phyloP scores from a whole-genome alignment of 2,888 invertebrate species.

The Tethea ocularis region DNA sequence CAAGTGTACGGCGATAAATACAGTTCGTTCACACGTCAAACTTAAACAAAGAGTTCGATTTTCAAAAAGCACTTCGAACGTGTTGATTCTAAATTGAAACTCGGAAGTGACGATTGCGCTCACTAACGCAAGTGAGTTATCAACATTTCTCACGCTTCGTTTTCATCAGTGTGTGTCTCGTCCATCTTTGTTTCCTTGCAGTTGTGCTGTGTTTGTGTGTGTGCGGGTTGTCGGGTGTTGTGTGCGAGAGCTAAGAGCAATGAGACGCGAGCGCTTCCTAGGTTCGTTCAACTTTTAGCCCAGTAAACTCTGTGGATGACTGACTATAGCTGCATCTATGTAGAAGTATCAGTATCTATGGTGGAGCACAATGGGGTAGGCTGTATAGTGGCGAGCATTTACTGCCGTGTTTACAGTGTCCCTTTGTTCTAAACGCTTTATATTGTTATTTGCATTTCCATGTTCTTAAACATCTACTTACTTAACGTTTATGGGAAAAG shows the following conservation, averaged over 20 bases:
- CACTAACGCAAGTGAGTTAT: slow-evolving; percentile 79
- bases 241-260: slow-evolving; percentile 76
- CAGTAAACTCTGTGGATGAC: slow-evolving; percentile 78
- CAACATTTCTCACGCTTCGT: slow-evolving; percentile 81
- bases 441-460: slow-evolving; percentile 42
- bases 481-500: not conserved
- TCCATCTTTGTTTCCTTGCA: slow-evolving; percentile 60
- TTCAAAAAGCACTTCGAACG: slow-evolving; percentile 41
- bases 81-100: slow-evolving; percentile 59
- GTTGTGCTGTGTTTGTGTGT: slow-evolving; percentile 46
- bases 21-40: slow-evolving; percentile 51
- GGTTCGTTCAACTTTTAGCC: slow-evolving; percentile 84
- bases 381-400: slow-evolving; percentile 48
- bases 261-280: slow-evolving; percentile 70
- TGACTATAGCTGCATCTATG: slow-evolving; percentile 48
- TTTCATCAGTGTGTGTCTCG: slow-evolving; percentile 66
- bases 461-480: slow-evolving; percentile 19
- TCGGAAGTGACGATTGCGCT: slow-evolving; percentile 77
- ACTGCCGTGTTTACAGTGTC: slow-evolving; percentile 54
- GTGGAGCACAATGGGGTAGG: slow-evolving; percentile 44
- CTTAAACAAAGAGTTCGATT: slow-evolving; percentile 48
- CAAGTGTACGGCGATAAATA: slow-evolving; percentile 20
- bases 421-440: slow-evolving; percentile 54
- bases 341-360: slow-evolving; percentile 46
- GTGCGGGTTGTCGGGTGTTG: slow-evolving; percentile 44